Evolutionary conservation across 1,140 invertebrate genomes (phyloP), one percentile per base, ranked within the genome.

Genomic region (Maniola jurtina): DNA sequence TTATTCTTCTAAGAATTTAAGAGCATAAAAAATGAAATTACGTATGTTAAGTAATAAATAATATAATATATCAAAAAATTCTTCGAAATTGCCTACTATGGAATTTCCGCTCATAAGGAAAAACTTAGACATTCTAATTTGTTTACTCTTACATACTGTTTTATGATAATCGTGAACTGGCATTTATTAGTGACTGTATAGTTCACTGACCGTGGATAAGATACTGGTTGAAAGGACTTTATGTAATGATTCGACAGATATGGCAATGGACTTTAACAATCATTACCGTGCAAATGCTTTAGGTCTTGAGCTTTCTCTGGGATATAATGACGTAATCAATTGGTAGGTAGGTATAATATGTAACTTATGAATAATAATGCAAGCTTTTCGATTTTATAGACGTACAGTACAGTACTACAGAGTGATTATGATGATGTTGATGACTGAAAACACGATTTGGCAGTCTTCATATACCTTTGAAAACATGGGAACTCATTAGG

Each of bases 191-290:
- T 42, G 25, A 25, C 25, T 25, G 25, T 1, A 45, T 40, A 64
- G 61, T 48, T 64, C 55, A 58, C 33, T 58, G 42, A 50, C 55
- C 56, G 35, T 47, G 63, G 36, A 52, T 65, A 50, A 64, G 15
- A 58, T 40, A 52, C 16, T 9, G n/a, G n/a, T 58, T 58, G 34
- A 64, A 16, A 64, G 61, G 61, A 55, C 54, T 56, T 64, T 64
- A 64, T 56, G 61, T 63, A 63, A 63, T 63, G 36, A 33, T 14
- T 56, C 50, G 15, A 47, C 35, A 59, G 57, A 11, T 61, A 6
- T 55, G 36, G 48, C 48, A 16, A 52, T 52, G 48, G 48, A 52
- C 14, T 52, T 52, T 52, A 11, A 15, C 14, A 52, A 52, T 52
- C 48, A 45, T 45, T 45, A 45, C 5, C 6, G 6, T 6, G 6